phyloP scores from a whole-genome alignment of 64 coral and sea anemone species.

The Pocillopora damicornis region DNA sequence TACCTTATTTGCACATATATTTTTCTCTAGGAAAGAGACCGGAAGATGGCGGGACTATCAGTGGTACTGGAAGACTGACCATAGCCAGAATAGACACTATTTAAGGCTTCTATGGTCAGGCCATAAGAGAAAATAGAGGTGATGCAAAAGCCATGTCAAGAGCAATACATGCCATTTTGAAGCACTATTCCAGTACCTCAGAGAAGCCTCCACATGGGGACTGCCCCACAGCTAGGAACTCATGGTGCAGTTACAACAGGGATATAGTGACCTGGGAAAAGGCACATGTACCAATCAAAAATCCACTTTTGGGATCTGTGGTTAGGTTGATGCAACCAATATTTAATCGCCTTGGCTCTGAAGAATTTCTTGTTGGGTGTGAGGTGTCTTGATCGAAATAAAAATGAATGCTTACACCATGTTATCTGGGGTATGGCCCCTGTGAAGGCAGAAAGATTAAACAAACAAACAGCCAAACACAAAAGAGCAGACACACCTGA shows the following conservation, averaged over 20 bases:
- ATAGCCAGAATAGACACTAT: slow-evolving; percentile 42
- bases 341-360: slow-evolving; percentile 44
- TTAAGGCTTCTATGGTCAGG: slow-evolving; percentile 61
- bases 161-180: slow-evolving; percentile 58
- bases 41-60: slow-evolving; percentile 45
- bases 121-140: slow-evolving; percentile 51
- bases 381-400: slow-evolving; percentile 55
- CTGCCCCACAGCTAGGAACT: slow-evolving; percentile 31
- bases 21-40: slow-evolving; percentile 52
- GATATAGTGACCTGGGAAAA: slow-evolving; percentile 10
- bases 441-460: background rate
- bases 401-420: slow-evolving; percentile 66
- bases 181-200: slow-evolving; percentile 57
- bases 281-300: slow-evolving; percentile 38
- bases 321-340: slow-evolving; percentile 30
- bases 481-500: too few species aligned
- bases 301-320: slow-evolving; percentile 40
- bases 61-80: slow-evolving; percentile 50
- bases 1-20: slow-evolving; percentile 3
- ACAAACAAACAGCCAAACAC: too few species aligned
- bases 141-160: slow-evolving; percentile 51
- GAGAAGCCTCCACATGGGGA: slow-evolving; percentile 31
- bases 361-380: slow-evolving; percentile 49
- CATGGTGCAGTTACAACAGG: slow-evolving; percentile 51
- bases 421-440: slow-evolving; percentile 68